A percentile compares a stretch with the other conserved stretches of the same genome.
Evolutionary conservation across 2,113 vertebrate species (phyloP).

Genomic region (Rafetus swinhoei): DNA sequence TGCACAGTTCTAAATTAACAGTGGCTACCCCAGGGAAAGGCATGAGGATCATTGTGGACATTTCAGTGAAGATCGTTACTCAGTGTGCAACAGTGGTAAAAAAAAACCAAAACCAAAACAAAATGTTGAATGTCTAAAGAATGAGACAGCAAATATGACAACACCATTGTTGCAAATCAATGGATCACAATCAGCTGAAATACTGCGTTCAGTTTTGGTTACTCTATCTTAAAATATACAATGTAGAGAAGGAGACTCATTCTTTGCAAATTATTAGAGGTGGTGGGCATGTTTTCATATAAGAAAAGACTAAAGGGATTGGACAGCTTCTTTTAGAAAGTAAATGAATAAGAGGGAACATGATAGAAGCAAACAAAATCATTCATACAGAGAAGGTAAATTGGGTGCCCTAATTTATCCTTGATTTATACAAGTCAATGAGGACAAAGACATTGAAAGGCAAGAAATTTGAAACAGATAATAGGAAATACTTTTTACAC

Average conservation of each 20-base stretch:
- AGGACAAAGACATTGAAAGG: neutral
- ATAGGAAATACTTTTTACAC: neutral
- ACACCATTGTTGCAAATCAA: neutral
- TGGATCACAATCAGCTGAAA: neutral
- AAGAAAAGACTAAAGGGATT: neutral
- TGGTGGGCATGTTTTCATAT: neutral
- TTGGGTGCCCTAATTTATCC: neutral
- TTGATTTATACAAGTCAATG: neutral
- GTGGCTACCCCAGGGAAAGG: neutral
- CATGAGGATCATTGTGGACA: neutral
- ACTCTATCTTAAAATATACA: neutral
- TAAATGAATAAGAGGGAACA: neutral
- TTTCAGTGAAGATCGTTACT: slow-evolving; percentile 9
- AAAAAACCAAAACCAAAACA: neutral
- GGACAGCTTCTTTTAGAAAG: neutral
- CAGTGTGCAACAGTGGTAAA: neutral
- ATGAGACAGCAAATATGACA: neutral
- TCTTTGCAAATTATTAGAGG: neutral
- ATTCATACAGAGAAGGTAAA: too few relatives aligned
- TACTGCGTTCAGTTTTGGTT: neutral
- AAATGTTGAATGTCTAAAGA: neutral
- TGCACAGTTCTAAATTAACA: neutral
- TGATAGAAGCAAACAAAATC: neutral
- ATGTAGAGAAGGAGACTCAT: neutral
- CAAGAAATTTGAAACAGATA: neutral